These are phyloP conservation scores for Microcebus lehilahytsara DNA, from an alignment of 2,113 vertebrate genomes.

Conservation along the genomic window DNA sequence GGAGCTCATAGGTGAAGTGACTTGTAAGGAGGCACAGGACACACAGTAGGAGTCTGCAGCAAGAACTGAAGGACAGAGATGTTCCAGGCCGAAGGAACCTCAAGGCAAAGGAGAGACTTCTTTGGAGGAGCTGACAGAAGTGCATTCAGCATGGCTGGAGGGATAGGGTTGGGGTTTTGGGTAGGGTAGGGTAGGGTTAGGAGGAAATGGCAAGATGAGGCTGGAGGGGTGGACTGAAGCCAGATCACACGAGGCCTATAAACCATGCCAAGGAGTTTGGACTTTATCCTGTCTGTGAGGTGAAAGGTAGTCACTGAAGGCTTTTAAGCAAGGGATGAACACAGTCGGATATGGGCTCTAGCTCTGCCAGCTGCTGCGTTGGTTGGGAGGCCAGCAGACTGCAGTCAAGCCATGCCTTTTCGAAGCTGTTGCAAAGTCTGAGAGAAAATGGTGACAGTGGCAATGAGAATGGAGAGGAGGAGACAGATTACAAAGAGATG, in stretches of 20 bases:
- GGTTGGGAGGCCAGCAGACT: background rate
- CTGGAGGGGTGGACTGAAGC: background rate
- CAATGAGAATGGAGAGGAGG: background rate
- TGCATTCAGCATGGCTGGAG: background rate
- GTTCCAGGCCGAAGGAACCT: background rate
- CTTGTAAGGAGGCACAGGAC: background rate
- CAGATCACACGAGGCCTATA: background rate
- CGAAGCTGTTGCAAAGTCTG: background rate
- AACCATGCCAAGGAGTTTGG: background rate
- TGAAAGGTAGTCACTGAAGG: background rate
- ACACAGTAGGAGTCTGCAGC: background rate
- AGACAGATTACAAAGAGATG: background rate
- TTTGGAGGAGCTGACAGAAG: background rate
- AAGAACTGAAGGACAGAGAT: background rate
- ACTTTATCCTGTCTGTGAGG: background rate
- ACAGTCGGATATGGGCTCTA: background rate
- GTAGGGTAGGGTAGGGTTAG: too few species aligned
- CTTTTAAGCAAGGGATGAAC: background rate
- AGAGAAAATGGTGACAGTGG: background rate
- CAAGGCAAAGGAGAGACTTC: background rate
- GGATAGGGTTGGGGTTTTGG: too few species aligned
- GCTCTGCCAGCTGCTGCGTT: background rate
- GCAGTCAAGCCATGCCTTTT: background rate
- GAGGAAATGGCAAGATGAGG: background rate
- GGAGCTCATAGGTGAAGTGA: background rate